Evolutionary conservation across 1,140 invertebrate genomes (phyloP).

Genomic region (Calliphora vicina): DNA sequence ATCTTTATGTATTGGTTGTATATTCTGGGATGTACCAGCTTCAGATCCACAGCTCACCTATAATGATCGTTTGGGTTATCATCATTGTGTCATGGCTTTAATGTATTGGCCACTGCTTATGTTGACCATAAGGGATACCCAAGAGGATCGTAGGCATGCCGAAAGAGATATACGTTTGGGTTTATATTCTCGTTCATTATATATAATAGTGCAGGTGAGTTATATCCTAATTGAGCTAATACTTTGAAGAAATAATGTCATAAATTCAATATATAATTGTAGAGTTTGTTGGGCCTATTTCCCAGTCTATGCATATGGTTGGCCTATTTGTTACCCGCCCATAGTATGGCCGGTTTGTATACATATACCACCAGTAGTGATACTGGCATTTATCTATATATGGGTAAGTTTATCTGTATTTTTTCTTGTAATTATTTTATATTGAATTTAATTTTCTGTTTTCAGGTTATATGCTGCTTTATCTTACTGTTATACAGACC

Average conservation of each 20-base stretch:
- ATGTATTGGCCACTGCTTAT: conserved; percentile 80
- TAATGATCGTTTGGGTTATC: conserved; percentile 82
- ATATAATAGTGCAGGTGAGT: conserved; percentile 68
- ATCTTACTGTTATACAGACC: conserved; percentile 76
- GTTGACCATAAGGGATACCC: conserved; percentile 73
- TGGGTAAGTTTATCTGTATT: conserved; percentile 66
- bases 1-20: conserved; percentile 83
- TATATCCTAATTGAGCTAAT: background rate
- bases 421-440: background rate
- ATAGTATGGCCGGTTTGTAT: conserved; percentile 86
- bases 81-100: conserved; percentile 82
- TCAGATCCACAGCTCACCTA: conserved; percentile 75
- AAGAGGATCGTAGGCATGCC: conserved; percentile 73
- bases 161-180: conserved; percentile 81
- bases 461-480: conserved; percentile 79
- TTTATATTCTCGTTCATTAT: conserved; percentile 80
- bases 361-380: conserved; percentile 71
- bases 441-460: conserved; percentile 36
- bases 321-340: conserved; percentile 85
- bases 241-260: too few relatives aligned
- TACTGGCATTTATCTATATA: conserved; percentile 76
- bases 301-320: conserved; percentile 73
- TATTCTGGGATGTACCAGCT: conserved; percentile 88
- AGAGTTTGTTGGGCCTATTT: conserved; percentile 57
- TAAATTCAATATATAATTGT: background rate